A percentile compares a stretch with the other conserved stretches of the same genome.
Evolutionary conservation across 2,113 vertebrate species (phyloP).

Genomic region (Bufo bufo): DNA sequence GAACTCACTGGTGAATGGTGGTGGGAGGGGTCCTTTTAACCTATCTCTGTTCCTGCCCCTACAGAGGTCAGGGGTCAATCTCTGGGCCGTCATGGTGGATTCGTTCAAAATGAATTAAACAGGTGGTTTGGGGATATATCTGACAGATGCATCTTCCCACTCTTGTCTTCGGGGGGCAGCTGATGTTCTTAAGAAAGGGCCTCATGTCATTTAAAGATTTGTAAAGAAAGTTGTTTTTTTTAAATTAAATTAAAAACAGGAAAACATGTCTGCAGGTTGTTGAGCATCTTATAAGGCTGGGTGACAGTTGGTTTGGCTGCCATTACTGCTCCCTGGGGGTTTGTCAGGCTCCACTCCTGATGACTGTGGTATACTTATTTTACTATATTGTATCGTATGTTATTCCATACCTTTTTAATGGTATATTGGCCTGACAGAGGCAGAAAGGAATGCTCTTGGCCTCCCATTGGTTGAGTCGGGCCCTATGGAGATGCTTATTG

Average conservation of each 20-base stretch:
- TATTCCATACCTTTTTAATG: too few species aligned
- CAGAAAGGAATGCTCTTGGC: too few species aligned
- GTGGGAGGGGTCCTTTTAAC: too few species aligned
- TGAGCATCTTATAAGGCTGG: not conserved
- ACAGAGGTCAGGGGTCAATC: too few species aligned
- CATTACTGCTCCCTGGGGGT: not conserved
- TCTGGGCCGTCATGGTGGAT: too few species aligned
- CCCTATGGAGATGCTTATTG: too few species aligned
- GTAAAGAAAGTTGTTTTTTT: not conserved
- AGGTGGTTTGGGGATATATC: conserved; percentile 42
- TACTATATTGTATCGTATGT: too few species aligned
- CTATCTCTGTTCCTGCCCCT: too few species aligned
- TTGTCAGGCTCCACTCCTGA: not conserved
- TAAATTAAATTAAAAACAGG: not conserved
- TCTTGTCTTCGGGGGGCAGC: conserved; percentile 32
- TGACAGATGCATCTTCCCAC: conserved; percentile 42
- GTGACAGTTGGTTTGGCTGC: not conserved
- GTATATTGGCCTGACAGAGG: too few species aligned
- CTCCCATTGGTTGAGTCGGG: too few species aligned
- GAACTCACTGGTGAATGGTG: too few species aligned
- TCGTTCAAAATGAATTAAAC: too few species aligned
- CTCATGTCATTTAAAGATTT: not conserved
- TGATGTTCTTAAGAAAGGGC: conserved; percentile 28
- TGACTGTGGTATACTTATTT: not conserved
- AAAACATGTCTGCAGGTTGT: not conserved